Conservation (phyloP, 2,113 vertebrate species). For the Geothlypis trichas region DNA sequence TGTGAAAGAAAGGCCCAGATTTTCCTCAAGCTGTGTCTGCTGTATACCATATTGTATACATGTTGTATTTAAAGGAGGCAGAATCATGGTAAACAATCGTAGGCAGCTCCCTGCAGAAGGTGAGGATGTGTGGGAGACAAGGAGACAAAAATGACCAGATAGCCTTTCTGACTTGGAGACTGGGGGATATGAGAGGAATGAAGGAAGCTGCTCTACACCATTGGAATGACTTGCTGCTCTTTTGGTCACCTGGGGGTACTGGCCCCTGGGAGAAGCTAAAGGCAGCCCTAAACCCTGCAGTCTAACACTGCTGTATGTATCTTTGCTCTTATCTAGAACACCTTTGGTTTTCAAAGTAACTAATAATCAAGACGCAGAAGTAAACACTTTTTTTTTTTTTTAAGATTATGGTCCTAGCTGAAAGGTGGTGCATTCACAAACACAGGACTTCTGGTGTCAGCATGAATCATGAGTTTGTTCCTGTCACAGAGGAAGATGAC, state of each 20-base stretch:
- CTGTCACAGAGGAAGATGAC: not conserved
- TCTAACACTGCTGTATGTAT: not conserved
- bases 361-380: not conserved
- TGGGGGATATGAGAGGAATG: not conserved
- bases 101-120: not conserved
- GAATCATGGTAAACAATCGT: not conserved
- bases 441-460: not conserved
- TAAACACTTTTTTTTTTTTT: not conserved
- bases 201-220: not conserved
- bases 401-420: not conserved
- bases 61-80: slow-evolving; percentile 9
- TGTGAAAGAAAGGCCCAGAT: slow-evolving; percentile 29
- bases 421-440: not conserved
- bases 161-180: not conserved
- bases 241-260: not conserved
- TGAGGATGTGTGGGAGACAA: not conserved
- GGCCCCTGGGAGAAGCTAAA: not conserved
- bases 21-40: slow-evolving; percentile 47
- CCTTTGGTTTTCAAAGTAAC: not conserved
- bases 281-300: not conserved
- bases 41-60: not conserved
- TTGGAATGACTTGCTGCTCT: not conserved
- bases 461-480: fast-evolving
- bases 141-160: not conserved
- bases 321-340: not conserved